These are phyloP conservation scores for Hirtodrosophila confusa DNA, from an alignment of 2,888 invertebrate species.

Conservation along the genomic window DNA sequence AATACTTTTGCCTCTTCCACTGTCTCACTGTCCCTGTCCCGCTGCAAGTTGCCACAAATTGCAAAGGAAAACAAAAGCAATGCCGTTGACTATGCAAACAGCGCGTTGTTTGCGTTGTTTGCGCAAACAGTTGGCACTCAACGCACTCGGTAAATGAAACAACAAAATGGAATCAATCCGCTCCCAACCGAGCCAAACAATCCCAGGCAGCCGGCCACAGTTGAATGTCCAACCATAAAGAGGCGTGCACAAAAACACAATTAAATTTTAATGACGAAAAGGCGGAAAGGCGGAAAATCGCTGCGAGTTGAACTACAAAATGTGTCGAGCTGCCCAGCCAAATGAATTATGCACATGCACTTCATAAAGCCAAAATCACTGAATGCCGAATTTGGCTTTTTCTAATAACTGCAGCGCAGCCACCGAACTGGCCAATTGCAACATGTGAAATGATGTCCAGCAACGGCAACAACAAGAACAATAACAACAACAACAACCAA, in stretches of 20 bases:
- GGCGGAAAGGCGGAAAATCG: constrained; percentile 77
- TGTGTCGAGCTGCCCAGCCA: constrained; percentile 49
- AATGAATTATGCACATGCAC: constrained; percentile 67
- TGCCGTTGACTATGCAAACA: constrained; percentile 64
- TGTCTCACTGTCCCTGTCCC: neutral
- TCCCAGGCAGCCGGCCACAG: neutral
- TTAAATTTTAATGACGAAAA: constrained; percentile 79
- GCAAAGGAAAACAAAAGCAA: constrained; percentile 75
- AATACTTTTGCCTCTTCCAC: neutral
- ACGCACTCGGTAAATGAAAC: constrained; percentile 38
- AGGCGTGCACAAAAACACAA: constrained; percentile 66
- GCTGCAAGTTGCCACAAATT: constrained; percentile 71
- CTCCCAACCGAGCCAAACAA: constrained; percentile 14
- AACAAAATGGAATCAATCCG: constrained; percentile 50
- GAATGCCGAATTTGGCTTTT: constrained; percentile 73
- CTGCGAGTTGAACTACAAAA: constrained; percentile 34
- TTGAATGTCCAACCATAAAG: constrained; percentile 25
- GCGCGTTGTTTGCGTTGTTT: constrained; percentile 62
- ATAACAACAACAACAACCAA: neutral
- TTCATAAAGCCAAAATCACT: constrained; percentile 59
- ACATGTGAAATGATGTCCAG: constrained; percentile 68
- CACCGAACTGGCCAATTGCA: constrained; percentile 55
- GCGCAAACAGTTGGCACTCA: constrained; percentile 75
- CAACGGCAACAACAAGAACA: constrained; percentile 15
- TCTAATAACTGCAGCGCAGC: constrained; percentile 66